These are phyloP conservation scores for Platichthys stellatus DNA, from an alignment of 2,113 vertebrate genomes.

Conservation along the genomic window DNA sequence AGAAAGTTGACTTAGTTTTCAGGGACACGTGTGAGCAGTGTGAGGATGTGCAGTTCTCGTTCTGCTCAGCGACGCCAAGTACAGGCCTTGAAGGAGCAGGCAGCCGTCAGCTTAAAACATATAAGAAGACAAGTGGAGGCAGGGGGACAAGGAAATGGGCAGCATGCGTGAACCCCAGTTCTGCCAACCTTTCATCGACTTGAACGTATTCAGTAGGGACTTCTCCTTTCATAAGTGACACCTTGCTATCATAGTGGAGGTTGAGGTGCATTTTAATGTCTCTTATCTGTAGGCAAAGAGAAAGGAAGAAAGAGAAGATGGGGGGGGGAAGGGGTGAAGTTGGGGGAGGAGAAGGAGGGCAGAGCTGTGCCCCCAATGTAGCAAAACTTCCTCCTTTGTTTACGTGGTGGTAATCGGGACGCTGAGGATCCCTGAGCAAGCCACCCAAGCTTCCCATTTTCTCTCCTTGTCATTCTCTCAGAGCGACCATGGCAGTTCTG, in stretches of 20 bases:
- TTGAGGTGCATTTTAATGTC: constrained; percentile 58
- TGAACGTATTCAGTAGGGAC: constrained; percentile 63
- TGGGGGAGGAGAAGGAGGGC: constrained; percentile 9
- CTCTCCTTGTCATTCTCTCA: constrained; percentile 47
- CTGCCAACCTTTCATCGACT: constrained; percentile 68
- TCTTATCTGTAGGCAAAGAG: constrained; percentile 67
- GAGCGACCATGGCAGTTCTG: constrained; percentile 57
- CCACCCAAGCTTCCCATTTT: constrained; percentile 26
- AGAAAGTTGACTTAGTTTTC: background rate
- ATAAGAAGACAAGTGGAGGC: constrained; percentile 53
- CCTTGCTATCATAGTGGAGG: constrained; percentile 67
- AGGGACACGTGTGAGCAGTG: background rate
- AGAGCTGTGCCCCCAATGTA: constrained; percentile 57
- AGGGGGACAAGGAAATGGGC: constrained; percentile 47
- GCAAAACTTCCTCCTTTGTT: constrained; percentile 76
- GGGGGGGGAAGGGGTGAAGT: background rate
- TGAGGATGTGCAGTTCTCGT: constrained; percentile 10
- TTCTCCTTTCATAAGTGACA: constrained; percentile 73
- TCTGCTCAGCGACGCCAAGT: constrained; percentile 16
- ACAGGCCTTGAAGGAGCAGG: constrained; percentile 54
- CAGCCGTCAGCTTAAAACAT: constrained; percentile 65
- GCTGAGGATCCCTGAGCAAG: constrained; percentile 43
- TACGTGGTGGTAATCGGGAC: constrained; percentile 74
- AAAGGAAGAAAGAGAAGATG: constrained; percentile 43
- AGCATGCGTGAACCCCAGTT: constrained; percentile 59